A percentile compares a stretch with the other conserved stretches of the same genome.
Conservation (phyloP, 2,797 vertebrate species). For the Varecia variegata region DNA sequence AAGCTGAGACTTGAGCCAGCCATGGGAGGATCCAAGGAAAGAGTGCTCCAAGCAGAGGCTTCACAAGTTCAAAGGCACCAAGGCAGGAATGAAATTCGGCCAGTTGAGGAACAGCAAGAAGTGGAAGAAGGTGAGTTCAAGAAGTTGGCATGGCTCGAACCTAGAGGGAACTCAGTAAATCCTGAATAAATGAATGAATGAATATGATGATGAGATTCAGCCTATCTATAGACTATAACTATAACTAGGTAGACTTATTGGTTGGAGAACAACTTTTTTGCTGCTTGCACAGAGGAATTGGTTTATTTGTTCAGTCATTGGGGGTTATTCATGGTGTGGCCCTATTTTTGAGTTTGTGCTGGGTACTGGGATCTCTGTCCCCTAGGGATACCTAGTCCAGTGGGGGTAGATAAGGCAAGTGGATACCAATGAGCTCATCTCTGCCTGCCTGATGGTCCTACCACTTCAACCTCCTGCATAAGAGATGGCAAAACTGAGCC, state of each 20-base stretch:
- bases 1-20: background rate
- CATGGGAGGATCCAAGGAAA: background rate
- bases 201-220: background rate
- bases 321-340: background rate
- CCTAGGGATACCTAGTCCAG: background rate
- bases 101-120: background rate
- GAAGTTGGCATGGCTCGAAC: background rate
- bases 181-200: background rate
- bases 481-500: background rate
- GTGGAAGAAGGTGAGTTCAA: background rate
- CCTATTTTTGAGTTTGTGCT: background rate
- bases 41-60: background rate
- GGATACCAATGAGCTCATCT: background rate
- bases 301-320: background rate
- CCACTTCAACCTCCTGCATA: background rate
- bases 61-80: background rate
- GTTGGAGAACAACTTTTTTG: background rate
- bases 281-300: background rate
- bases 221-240: background rate
- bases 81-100: background rate
- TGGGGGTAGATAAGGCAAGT: background rate
- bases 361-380: background rate
- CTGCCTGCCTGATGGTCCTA: background rate
- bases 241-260: background rate
- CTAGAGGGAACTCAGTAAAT: background rate